These are phyloP conservation scores for Natrix natrix DNA, from an alignment of 2,797 vertebrate species.

Conservation along the genomic window DNA sequence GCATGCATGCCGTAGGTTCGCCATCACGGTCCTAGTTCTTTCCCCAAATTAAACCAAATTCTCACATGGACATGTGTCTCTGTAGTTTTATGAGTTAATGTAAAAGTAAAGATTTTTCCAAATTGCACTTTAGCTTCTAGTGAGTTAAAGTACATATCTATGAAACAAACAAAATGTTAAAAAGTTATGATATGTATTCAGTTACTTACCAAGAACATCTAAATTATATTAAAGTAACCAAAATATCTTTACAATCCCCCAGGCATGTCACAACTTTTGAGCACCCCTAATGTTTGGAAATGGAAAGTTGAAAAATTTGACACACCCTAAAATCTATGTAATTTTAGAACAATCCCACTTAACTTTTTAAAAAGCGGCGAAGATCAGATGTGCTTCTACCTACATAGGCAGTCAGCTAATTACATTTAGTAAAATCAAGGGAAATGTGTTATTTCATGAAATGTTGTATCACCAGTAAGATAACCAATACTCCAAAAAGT, in stretches of 20 bases:
- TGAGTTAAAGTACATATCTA: neutral
- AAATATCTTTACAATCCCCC: neutral
- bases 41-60: neutral
- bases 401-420: neutral
- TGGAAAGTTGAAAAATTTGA: neutral
- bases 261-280: neutral
- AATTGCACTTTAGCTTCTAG: neutral
- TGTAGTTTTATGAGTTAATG: neutral
- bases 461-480: neutral
- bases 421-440: neutral
- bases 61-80: neutral
- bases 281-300: neutral
- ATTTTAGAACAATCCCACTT: neutral
- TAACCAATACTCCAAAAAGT: neutral
- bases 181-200: neutral
- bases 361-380: neutral
- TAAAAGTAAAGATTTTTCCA: neutral
- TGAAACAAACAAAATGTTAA: neutral
- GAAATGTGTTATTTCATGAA: neutral
- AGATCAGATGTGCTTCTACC: neutral
- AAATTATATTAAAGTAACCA: too few relatives aligned
- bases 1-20: too few relatives aligned
- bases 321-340: neutral
- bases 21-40: neutral
- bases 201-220: neutral